Evolutionary conservation across 2,113 vertebrate species (phyloP), one percentile per base, ranked within the genome.

Genomic region (Psittacula cyanocephala): DNA sequence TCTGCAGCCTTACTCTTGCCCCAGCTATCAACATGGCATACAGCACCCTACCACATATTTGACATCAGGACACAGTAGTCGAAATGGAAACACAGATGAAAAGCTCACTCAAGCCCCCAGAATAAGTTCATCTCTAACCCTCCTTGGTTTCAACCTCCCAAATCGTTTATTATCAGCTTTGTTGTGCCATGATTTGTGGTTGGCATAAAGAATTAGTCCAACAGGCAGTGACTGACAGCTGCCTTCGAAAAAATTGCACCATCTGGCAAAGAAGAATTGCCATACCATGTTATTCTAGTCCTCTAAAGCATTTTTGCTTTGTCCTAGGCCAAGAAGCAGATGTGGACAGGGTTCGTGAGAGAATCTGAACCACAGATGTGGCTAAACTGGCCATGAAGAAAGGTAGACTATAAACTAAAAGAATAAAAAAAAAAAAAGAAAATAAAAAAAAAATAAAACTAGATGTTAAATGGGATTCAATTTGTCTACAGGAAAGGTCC

Each of bases 201-300:
- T 93, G 89, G 87, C 74, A 81, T 24, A 68, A 91, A 50, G 46
- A 81, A 37, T 59, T 19, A 47, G 46, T 78, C 62, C 89, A 95
- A 93, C 29, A 91, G 55, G 70, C 95, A 95, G 33, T 64, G 85
- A 89, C 31, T 79, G 89, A 81, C 89, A 85, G 84, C n/a, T 79
- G 89, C 68, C 78, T 85, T 88, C 29, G 68, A 62, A 91, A 94
- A 89, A 55, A 41, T 7, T 22, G 87, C n/a, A 72, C 87, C 92
- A 94, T 89, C 78, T 95, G 90, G 92, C 78, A 93, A 89, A 75
- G 78, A 81, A 78, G 55, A 79, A 43, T 47, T 64, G 74, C 52
- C 70, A 59, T 68, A 63, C 78, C 81, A 5, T 3, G 6, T 71
- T 82, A 47, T 35, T 55, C 35, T 3, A 4, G 52, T 29, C 62